phyloP scores from a whole-genome alignment of 2,797 vertebrate genomes.

The Glyptemys insculpta region DNA sequence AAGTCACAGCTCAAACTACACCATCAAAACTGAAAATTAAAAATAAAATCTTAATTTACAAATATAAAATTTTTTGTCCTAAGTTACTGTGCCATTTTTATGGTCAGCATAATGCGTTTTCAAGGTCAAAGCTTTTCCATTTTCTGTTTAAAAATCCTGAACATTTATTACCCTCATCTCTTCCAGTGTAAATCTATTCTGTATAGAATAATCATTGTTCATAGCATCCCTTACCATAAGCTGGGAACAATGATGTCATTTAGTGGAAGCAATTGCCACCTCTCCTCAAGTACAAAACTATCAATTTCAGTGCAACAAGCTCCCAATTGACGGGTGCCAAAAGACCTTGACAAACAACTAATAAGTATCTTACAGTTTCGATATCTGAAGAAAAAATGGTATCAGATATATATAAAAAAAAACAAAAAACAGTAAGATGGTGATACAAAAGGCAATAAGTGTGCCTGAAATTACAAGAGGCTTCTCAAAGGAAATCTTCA shows the following conservation, averaged over 20 bases:
- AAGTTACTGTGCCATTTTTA: neutral
- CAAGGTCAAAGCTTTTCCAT: neutral
- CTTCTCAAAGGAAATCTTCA: neutral
- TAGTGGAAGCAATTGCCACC: neutral
- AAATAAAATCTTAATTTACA: neutral
- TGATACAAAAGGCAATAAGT: neutral
- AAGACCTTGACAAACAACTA: neutral
- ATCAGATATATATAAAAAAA: no score
- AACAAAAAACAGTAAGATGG: neutral
- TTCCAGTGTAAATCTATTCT: neutral
- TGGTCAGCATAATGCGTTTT: neutral
- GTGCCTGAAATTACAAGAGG: neutral
- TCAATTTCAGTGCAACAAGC: neutral
- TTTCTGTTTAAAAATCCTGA: neutral
- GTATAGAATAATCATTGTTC: neutral
- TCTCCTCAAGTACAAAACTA: neutral
- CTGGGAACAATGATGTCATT: neutral
- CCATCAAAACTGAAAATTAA: neutral
- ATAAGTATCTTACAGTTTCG: neutral
- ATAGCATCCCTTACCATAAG: constrained; percentile 13
- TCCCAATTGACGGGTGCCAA: neutral
- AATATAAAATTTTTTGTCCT: neutral
- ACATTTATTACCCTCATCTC: neutral
- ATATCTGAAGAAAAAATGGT: neutral
- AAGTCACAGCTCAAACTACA: neutral